A percentile compares a stretch with the other conserved stretches of the same genome.
These are phyloP conservation scores for Clupea harengus DNA, from an alignment of 2,113 vertebrate genomes.

Conservation along the genomic window DNA sequence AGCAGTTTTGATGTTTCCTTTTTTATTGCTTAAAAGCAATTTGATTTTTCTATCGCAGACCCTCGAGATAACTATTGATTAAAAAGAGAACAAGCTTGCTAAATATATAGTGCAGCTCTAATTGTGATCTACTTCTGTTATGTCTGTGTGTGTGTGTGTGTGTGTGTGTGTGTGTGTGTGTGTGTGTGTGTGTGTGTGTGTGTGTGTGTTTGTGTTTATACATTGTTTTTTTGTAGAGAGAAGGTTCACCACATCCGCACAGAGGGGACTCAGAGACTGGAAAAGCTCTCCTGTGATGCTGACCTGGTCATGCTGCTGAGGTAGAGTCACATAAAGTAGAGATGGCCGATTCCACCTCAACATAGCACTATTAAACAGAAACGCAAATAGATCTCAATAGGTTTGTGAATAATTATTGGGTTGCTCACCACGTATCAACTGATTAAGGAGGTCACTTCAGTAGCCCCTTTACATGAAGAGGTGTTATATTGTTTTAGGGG, in stretches of 20 bases:
- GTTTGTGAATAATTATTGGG: no score
- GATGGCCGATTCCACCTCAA: no score
- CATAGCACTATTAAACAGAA: neutral
- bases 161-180: slow-evolving; percentile 3
- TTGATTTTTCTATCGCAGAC: neutral
- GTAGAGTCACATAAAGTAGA: slow-evolving; percentile 55
- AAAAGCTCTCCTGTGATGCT: slow-evolving; percentile 87
- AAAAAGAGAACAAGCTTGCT: neutral
- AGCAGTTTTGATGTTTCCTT: neutral
- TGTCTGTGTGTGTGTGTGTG: neutral
- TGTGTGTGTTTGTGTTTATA: slow-evolving; percentile 26
- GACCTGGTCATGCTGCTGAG: slow-evolving; percentile 87
- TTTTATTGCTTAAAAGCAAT: neutral
- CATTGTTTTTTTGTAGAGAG: slow-evolving; percentile 68
- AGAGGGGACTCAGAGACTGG: slow-evolving; percentile 83
- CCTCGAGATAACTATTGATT: neutral
- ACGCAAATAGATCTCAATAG: no score
- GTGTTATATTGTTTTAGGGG: no score
- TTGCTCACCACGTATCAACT: no score
- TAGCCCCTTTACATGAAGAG: no score
- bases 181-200: slow-evolving; percentile 17
- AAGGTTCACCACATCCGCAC: slow-evolving; percentile 90
- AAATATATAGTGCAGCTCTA: no score
- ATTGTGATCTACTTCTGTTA: no score
- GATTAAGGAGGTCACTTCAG: no score